Evolutionary conservation across 2,888 invertebrate genomes (phyloP).

Genomic region (Folsomia candida): DNA sequence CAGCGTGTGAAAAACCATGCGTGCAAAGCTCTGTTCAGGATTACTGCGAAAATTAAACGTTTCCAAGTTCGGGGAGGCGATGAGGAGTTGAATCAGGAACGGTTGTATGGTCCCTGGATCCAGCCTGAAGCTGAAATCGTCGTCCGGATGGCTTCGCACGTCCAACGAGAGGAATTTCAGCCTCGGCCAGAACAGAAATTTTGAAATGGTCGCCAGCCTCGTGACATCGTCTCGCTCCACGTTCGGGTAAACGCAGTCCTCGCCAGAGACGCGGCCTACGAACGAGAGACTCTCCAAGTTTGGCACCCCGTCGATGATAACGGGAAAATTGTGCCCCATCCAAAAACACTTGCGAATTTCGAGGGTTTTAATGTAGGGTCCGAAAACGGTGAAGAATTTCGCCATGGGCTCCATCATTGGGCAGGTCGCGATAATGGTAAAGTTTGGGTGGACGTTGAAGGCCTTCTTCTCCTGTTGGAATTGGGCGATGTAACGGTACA

Average conservation of each 20-base stretch:
- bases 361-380: neutral
- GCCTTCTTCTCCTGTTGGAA: neutral
- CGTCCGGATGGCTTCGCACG: neutral
- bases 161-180: neutral
- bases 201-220: neutral
- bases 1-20: neutral
- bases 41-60: neutral
- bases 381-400: neutral
- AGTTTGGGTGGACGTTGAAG: neutral
- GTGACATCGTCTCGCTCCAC: neutral
- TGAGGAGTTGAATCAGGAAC: neutral
- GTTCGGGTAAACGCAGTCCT: neutral
- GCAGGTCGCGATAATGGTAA: neutral
- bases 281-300: neutral
- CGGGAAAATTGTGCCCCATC: neutral
- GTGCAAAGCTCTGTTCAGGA: neutral
- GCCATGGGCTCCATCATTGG: neutral
- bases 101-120: neutral
- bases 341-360: neutral
- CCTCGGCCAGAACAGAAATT: neutral
- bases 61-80: neutral
- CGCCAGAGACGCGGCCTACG: neutral
- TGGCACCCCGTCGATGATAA: neutral
- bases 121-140: no score
- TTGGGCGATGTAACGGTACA: neutral